Base-by-base conservation (phyloP, 2,888 invertebrate species). In the Galeopsomyia nigrocyanea region DNA sequence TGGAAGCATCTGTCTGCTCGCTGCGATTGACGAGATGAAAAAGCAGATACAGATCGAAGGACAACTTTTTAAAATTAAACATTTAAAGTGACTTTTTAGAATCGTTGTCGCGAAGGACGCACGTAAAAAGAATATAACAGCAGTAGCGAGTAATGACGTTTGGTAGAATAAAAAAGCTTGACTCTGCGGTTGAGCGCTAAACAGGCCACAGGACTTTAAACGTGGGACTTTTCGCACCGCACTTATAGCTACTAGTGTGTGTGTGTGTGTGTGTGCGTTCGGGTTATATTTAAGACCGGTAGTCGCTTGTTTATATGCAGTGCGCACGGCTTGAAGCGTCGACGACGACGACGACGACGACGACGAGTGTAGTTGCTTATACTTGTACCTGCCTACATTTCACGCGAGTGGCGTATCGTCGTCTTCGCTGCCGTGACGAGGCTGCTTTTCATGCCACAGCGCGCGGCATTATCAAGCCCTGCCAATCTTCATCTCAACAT, bases 281-380 rank as follows among this genome's bases (percentile, higher is more conserved):
- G 63, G 76, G 79, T 80, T 79, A 81, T 80, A 77, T 82, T 82
- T 81, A 82, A 81, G 80, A 81, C 81, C 81, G 79, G 81, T 81
- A 81, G 82, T 81, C 73, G 77, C 78, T 80, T 79, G 79, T 82
- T 82, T 81, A 82, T 79, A 21, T 39, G 7, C 26, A 5, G 26
- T 26, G 26, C 26, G 26, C 26, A 26, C 26, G 26, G 26, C 26
- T 5, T 2, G 26, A 26, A 26, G 26, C 26, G 26, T 26, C 26
- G 26, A 26, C 26, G 26, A 2, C 26, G 26, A 26, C n/a, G n/a
- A n/a, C n/a, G n/a, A n/a, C n/a, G n/a, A n/a, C n/a, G n/a, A n/a
- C n/a, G n/a, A n/a, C n/a, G n/a, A n/a, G n/a, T n/a, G 26, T 26
- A 26, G 3, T 26, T 5, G 26, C 26, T 55, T 58, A 60, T 61